These are phyloP conservation scores for Nipponia nippon DNA, from an alignment of 2,113 vertebrate species.

Conservation along the genomic window DNA sequence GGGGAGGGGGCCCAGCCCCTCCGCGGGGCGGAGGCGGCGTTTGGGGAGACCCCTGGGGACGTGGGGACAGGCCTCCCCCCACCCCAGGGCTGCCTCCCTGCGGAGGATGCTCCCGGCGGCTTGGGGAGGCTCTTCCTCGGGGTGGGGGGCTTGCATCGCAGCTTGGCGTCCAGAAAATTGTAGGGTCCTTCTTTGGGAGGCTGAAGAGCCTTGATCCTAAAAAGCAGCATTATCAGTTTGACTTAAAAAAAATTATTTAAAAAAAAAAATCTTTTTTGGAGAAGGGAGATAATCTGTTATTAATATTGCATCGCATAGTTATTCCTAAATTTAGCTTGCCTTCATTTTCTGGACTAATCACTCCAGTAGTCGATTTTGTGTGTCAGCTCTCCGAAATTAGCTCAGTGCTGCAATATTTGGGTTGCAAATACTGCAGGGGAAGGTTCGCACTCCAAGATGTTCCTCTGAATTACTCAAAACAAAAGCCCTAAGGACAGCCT, in stretches of 20 bases:
- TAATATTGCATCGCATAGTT: background rate
- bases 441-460: background rate
- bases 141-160: background rate
- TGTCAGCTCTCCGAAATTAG: conserved; percentile 27
- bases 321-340: conserved; percentile 26
- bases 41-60: background rate
- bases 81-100: background rate
- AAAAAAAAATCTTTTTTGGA: background rate
- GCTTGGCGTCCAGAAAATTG: background rate
- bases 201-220: background rate
- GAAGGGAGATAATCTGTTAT: background rate
- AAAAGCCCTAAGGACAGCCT: background rate
- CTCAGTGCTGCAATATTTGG: conserved; percentile 63
- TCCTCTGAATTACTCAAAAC: background rate
- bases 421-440: conserved; percentile 52
- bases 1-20: background rate
- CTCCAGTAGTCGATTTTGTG: background rate
- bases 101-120: background rate
- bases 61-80: background rate
- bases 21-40: background rate
- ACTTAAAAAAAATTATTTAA: no score
- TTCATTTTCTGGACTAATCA: background rate
- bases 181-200: background rate
- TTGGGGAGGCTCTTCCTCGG: background rate
- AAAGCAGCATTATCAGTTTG: background rate